Evolutionary conservation across 64 coral and sea anemone genomes (phyloP), one percentile per base, ranked within the genome.

Genomic region (Astreopora myriophthalma): DNA sequence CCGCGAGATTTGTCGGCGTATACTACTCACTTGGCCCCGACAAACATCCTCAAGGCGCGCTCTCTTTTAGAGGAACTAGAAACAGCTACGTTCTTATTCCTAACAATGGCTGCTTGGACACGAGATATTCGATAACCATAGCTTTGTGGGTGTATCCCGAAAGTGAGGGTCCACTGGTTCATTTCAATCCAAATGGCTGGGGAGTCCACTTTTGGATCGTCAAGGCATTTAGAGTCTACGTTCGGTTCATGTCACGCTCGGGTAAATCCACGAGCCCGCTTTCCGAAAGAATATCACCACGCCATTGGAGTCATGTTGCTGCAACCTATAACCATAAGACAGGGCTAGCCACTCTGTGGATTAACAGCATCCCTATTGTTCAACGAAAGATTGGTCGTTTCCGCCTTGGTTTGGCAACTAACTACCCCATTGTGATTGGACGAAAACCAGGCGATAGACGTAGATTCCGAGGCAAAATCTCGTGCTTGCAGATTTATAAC

Each of bases 71-170:
- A 60, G 57, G 52, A 20, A 36, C 9, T 11, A 82, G 31, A 38
- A 80, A 69, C 13, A 93, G 91, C 58, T 96, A 72, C 71, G 86
- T 88, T 6, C 20, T 78, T 24, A 89, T 96, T 49, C 79, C 79
- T 22, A 96, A 93, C 71, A 86, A 86, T 29, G 89, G 86, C 22
- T 89, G 86, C 14, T 32, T 74, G 49, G 67, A 74, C 70, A 73
- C 71, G 0, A 72, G 70, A 14, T 76, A 76, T 34, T 89, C 86
- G 6, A n/a, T 89, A 16, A 89, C 86, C 1, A 89, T 89, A 33
- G 23, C 48, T 27, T 48, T 73, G 6, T 89, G 86, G 86, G 86
- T 89, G 6, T 89, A 58, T 33, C 86, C 86, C 22, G 46, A 76
- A 76, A 24, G 24, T 19, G 6, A 28, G 1, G 86, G 86, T 38